Conservation (phyloP, 1,140 invertebrate genomes). For the Steinernema khuongi region DNA sequence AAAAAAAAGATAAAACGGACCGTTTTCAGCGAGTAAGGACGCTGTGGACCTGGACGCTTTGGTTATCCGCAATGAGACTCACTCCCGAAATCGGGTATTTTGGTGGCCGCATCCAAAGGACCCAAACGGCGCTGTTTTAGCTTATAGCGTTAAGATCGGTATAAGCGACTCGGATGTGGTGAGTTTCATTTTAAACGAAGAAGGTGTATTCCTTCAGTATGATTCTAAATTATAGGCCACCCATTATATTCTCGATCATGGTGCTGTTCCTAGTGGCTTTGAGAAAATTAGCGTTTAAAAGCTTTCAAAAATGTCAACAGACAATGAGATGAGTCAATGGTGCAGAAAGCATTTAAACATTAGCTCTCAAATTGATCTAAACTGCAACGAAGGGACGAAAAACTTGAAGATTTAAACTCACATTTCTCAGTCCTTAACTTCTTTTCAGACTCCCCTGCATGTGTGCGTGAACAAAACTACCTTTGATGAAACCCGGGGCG, state of each 20-base stretch:
- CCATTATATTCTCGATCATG: too few relatives aligned
- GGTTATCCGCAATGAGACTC: slow-evolving; percentile 26
- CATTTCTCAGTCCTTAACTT: slow-evolving; percentile 23
- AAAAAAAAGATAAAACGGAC: not conserved
- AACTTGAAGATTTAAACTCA: too few relatives aligned
- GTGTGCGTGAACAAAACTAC: slow-evolving; percentile 29
- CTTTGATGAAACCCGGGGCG: slow-evolving; percentile 38
- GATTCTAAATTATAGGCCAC: too few relatives aligned
- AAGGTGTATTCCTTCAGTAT: too few relatives aligned
- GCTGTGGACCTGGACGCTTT: slow-evolving; percentile 37
- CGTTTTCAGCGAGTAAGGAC: slow-evolving; percentile 23
- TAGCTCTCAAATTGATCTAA: too few relatives aligned
- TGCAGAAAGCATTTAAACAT: slow-evolving; percentile 5
- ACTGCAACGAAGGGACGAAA: too few relatives aligned
- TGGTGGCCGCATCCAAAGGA: slow-evolving; percentile 42
- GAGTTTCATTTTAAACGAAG: slow-evolving; percentile 29
- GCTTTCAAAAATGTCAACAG: too few relatives aligned
- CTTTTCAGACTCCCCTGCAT: slow-evolving; percentile 40
- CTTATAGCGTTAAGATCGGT: slow-evolving; percentile 42
- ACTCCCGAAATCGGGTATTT: slow-evolving; percentile 26
- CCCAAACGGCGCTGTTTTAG: slow-evolving; percentile 49
- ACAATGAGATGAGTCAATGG: slow-evolving; percentile 18
- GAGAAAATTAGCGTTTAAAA: too few relatives aligned
- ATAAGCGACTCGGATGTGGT: slow-evolving; percentile 33
- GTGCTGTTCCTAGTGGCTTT: too few relatives aligned